Base-by-base conservation (phyloP, 1,140 invertebrate genomes). In the Caenorhabditis briggsae region DNA sequence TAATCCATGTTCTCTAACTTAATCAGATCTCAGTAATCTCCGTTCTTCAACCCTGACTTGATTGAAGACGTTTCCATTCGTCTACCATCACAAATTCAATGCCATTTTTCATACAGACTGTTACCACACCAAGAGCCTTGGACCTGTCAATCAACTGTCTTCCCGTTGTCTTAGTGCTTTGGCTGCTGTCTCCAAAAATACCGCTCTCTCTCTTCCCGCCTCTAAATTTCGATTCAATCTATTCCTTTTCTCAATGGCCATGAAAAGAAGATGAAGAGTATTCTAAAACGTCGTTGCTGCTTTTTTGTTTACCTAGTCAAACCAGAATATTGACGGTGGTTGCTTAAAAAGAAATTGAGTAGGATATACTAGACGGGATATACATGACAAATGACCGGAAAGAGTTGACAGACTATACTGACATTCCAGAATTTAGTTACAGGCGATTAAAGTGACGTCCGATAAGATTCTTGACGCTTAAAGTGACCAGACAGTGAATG, bases 371-470 rank as follows among this genome's bases (percentile, higher is more conserved):
- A 74, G 16, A 9, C 9, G 25, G 23, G 59, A 48, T 14, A 74
- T 74, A 48, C 65, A 74, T 74, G 65, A 74, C 65, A 74, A 74
- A 74, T 74, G 65, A 46, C 65, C 46, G 65, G 65, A 74, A 74
- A 74, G 46, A 16, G 65, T 74, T 43, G 41, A 33, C 33, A 33
- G 33, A 33, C 33, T 33, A 33, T 33, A 33, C 33, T 33, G 18
- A n/a, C 41, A 74, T 18, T n/a, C 20, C 8, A 5, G 20, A 20
- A n/a, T 58, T 58, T 0, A n/a, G 33, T 33, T 33, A 33, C 3
- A 33, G 33, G 1, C 33, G 3, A 33, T 33, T 33, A 33, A 33
- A 33, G 33, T 33, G 33, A 3, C 33, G 1, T 33, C 33, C 33
- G 33, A 33, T 33, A 33, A 33, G 33, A 33, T 33, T 33, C 33